Conservation (phyloP, 2,113 vertebrate species). For the Parus major region DNA sequence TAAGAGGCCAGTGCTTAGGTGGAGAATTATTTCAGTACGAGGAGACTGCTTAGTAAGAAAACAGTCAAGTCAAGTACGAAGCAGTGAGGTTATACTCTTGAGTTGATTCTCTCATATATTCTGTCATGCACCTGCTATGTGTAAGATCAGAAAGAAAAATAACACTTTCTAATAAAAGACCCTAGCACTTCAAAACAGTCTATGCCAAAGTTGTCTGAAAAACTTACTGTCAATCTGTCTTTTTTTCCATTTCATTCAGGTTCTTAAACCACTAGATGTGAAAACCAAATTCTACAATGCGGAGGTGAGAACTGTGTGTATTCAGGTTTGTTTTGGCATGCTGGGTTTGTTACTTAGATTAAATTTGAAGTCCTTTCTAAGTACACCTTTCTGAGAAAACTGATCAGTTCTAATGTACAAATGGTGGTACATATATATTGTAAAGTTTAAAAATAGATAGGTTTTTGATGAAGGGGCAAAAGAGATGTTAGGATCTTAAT, state of each 20-base stretch:
- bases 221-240: slow-evolving; percentile 70
- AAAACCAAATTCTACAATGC: slow-evolving; percentile 99
- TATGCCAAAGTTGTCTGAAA: slow-evolving; percentile 54
- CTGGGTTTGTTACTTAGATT: background rate
- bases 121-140: background rate
- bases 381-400: background rate
- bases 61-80: background rate
- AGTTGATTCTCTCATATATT: background rate
- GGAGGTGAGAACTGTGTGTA: slow-evolving; percentile 76
- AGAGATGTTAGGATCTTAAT: background rate
- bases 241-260: slow-evolving; percentile 84
- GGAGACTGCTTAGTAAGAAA: background rate
- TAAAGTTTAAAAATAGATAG: background rate
- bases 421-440: background rate
- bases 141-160: background rate
- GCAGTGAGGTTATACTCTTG: background rate
- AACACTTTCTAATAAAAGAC: background rate
- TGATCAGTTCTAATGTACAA: background rate
- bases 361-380: background rate
- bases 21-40: background rate
- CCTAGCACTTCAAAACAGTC: background rate
- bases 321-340: background rate
- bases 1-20: background rate
- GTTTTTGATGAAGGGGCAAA: background rate
- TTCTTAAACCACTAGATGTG: slow-evolving; percentile 96